Evolutionary conservation across 2,888 invertebrate genomes (phyloP).

Genomic region (Tipula lateralis): DNA sequence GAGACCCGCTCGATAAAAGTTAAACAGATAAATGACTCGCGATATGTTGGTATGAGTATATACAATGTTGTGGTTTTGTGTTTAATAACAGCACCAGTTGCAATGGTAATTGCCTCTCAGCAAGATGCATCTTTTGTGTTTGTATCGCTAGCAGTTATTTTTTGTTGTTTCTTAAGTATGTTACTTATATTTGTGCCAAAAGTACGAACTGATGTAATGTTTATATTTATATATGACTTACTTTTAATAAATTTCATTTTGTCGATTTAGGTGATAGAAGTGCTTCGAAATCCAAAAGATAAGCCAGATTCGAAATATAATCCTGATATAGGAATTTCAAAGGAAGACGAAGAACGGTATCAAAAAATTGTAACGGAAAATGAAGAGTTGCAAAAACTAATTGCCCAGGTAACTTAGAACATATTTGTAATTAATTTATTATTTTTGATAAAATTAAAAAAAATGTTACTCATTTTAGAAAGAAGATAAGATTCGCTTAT

Average conservation of each 20-base stretch:
- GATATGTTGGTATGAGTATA: constrained; percentile 98
- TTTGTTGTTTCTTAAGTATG: constrained; percentile 98
- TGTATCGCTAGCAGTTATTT: constrained; percentile 91
- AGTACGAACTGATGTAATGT: constrained; percentile 52
- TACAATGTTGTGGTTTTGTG: constrained; percentile 98
- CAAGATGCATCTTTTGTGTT: constrained; percentile 98
- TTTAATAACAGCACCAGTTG: constrained; percentile 95
- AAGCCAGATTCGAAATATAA: constrained; percentile 84
- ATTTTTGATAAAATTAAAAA: neutral
- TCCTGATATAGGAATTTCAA: constrained; percentile 73
- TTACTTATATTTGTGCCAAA: constrained; percentile 98
- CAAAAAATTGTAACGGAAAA: constrained; percentile 90
- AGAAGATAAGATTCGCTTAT: constrained; percentile 79
- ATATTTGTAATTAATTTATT: neutral
- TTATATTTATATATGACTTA: neutral
- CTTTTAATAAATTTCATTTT: neutral
- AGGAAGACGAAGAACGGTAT: constrained; percentile 93
- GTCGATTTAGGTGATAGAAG: constrained; percentile 68
- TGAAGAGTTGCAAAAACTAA: constrained; percentile 91
- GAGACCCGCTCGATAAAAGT: constrained; percentile 97
- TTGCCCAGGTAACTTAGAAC: constrained; percentile 68
- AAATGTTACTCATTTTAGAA: constrained; percentile 55
- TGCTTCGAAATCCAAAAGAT: constrained; percentile 82
- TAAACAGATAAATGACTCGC: constrained; percentile 94
- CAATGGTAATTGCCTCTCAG: constrained; percentile 93